These are phyloP conservation scores for Salvelinus alpinus DNA, from an alignment of 2,113 vertebrate genomes.

Conservation along the genomic window DNA sequence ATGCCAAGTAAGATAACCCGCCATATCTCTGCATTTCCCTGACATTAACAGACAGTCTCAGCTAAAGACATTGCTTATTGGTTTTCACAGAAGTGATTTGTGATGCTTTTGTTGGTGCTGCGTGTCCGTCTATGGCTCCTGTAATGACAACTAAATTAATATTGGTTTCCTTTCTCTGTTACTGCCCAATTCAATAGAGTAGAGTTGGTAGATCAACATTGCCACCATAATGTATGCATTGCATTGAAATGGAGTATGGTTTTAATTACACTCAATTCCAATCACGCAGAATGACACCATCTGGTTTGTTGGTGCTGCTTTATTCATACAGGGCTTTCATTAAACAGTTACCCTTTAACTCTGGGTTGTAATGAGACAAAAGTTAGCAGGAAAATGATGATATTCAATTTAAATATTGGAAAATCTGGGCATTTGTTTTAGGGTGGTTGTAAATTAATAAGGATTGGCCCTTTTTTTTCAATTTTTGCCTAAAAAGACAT, in stretches of 20 bases:
- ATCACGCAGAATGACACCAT: constrained; percentile 18
- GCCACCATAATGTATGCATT: not conserved
- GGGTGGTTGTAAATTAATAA: not conserved
- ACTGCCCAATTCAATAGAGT: constrained; percentile 13
- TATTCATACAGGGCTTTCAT: not conserved
- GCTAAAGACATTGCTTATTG: constrained; percentile 39
- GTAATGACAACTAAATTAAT: constrained; percentile 40
- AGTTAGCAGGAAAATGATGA: not conserved
- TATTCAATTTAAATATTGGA: constrained; percentile 22
- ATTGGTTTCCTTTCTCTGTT: constrained; percentile 20
- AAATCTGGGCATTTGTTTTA: constrained; percentile 3
- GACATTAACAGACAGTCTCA: constrained; percentile 46
- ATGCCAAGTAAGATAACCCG: constrained; percentile 71
- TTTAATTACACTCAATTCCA: not conserved
- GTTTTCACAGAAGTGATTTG: constrained; percentile 50
- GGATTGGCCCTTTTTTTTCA: no score
- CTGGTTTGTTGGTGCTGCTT: not conserved
- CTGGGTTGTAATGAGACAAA: constrained; percentile 2
- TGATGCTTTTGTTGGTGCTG: constrained; percentile 27
- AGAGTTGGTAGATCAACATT: not conserved
- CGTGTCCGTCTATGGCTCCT: constrained; percentile 29
- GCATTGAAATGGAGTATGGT: not conserved
- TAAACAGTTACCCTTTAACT: no score
- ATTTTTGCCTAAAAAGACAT: no score
- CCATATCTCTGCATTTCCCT: constrained; percentile 44